These are phyloP conservation scores for Macroglossus sobrinus DNA, from an alignment of 2,113 vertebrate genomes.

Conservation along the genomic window DNA sequence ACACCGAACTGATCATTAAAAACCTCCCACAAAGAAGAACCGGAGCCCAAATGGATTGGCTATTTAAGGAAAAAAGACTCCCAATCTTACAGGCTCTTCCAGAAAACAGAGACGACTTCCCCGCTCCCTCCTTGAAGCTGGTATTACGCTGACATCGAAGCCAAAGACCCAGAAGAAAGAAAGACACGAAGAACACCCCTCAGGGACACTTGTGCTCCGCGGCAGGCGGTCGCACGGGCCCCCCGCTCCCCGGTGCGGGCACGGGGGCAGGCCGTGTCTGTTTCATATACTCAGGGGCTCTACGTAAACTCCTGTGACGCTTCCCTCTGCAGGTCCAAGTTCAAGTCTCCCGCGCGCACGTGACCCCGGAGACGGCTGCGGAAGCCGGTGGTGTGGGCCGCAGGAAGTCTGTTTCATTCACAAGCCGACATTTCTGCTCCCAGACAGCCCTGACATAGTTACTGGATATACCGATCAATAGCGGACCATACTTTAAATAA, in stretches of 20 bases:
- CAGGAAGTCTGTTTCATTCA: too few species aligned
- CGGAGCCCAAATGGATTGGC: neutral
- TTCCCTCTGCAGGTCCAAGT: fast-evolving
- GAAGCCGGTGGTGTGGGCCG: neutral
- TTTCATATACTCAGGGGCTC: fast-evolving
- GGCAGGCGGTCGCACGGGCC: too few species aligned
- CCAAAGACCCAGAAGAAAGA: neutral
- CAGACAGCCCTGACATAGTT: neutral
- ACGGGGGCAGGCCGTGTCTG: too few species aligned
- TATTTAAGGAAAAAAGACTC: neutral
- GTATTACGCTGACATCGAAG: neutral
- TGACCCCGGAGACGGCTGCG: fast-evolving
- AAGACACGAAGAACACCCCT: neutral
- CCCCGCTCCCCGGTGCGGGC: too few species aligned
- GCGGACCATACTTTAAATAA: neutral
- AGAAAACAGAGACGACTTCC: neutral
- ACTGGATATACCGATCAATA: neutral
- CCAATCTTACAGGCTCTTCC: neutral
- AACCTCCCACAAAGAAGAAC: neutral
- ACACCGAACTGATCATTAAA: neutral
- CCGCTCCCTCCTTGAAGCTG: neutral
- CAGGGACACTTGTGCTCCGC: neutral
- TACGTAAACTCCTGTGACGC: neutral
- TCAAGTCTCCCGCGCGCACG: fast-evolving
- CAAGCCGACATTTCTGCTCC: neutral